phyloP scores from a whole-genome alignment of 1,140 invertebrate species.

The Drosophila bipectinata region DNA sequence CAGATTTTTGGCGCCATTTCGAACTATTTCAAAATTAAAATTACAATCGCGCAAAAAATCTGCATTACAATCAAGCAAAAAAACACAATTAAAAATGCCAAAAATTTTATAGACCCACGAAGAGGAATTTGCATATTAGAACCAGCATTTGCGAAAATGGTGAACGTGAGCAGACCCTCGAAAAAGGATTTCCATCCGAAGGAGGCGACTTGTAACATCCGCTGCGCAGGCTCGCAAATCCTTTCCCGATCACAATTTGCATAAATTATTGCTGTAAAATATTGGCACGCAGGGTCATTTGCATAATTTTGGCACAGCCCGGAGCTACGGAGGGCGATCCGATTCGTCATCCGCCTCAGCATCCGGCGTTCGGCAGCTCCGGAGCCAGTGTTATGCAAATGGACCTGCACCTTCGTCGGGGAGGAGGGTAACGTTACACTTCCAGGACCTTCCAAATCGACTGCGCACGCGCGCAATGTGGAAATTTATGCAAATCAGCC shows the following conservation, averaged over 20 bases:
- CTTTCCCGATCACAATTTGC: slow-evolving; percentile 60
- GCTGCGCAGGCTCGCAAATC: slow-evolving; percentile 55
- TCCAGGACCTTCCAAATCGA: slow-evolving; percentile 21
- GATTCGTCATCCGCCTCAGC: slow-evolving; percentile 38
- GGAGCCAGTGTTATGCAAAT: slow-evolving; percentile 81
- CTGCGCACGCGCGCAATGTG: slow-evolving; percentile 63
- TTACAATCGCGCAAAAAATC: slow-evolving; percentile 79
- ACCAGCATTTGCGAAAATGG: slow-evolving; percentile 65
- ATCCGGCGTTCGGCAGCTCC: slow-evolving; percentile 19
- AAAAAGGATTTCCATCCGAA: slow-evolving; percentile 29
- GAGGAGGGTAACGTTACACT: slow-evolving; percentile 40
- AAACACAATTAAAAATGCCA: slow-evolving; percentile 75
- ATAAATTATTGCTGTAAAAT: slow-evolving; percentile 80
- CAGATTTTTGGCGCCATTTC: slow-evolving; percentile 51
- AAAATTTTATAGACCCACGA: slow-evolving; percentile 38
- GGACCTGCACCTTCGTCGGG: slow-evolving; percentile 57
- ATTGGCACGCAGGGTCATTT: slow-evolving; percentile 66
- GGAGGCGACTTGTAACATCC: slow-evolving; percentile 66
- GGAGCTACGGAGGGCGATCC: slow-evolving; percentile 31
- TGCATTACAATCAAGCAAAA: slow-evolving; percentile 77
- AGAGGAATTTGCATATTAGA: slow-evolving; percentile 71
- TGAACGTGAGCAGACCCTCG: slow-evolving; percentile 55
- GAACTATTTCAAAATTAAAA: slow-evolving; percentile 63
- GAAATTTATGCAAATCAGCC: slow-evolving; percentile 72
- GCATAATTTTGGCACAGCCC: slow-evolving; percentile 71